Conservation (phyloP, 2,888 invertebrate genomes). For the Girardia tigrina region DNA sequence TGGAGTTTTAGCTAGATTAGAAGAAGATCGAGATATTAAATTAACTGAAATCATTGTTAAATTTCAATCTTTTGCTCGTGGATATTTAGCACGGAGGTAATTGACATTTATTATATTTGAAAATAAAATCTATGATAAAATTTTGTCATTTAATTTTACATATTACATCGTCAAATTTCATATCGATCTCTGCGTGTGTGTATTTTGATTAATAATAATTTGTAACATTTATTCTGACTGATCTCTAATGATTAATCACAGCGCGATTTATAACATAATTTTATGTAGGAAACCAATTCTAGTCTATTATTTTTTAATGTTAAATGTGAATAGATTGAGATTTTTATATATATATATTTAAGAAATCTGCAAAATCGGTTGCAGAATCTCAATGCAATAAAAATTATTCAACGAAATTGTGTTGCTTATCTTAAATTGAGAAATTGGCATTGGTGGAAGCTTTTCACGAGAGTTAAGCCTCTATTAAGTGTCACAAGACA, state of each 20-base stretch:
- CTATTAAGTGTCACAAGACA: conserved; percentile 91
- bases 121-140: background rate
- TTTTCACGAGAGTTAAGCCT: conserved; percentile 93
- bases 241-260: background rate
- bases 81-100: conserved; percentile 68
- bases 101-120: background rate
- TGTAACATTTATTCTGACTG: background rate
- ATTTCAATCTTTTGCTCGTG: conserved; percentile 89
- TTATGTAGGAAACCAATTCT: background rate
- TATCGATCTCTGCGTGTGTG: background rate
- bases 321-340: too few relatives aligned
- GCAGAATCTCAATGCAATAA: conserved; percentile 91
- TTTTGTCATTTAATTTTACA: background rate
- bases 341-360: conserved; percentile 32
- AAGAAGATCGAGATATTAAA: conserved; percentile 95
- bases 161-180: too few relatives aligned
- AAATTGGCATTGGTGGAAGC: conserved; percentile 99
- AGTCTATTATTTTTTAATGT: too few relatives aligned
- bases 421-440: conserved; percentile 89
- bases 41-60: conserved; percentile 93
- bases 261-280: background rate
- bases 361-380: conserved; percentile 83
- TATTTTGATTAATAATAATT: background rate
- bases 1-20: conserved; percentile 90
- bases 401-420: conserved; percentile 96